A percentile compares a stretch with the other conserved stretches of the same genome.
Evolutionary conservation across 2,888 invertebrate genomes (phyloP).

Genomic region (Hemaris fuciformis): DNA sequence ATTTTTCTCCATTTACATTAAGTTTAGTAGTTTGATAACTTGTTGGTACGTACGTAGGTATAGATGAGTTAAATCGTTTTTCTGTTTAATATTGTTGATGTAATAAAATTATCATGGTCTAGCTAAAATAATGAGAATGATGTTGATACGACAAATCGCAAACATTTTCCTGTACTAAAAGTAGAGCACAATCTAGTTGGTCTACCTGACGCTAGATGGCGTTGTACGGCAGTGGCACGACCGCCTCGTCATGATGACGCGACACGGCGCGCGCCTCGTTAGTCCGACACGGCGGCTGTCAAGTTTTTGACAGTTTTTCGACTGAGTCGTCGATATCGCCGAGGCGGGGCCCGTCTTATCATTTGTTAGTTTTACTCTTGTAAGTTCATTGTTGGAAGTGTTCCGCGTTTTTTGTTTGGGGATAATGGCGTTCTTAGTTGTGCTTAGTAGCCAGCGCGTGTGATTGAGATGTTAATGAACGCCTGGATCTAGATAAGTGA

Average conservation of each 20-base stretch:
- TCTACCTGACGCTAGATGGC: slow-evolving; percentile 68
- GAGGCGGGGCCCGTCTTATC: slow-evolving; percentile 72
- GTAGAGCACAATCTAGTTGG: slow-evolving; percentile 29
- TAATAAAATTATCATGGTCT: too few relatives aligned
- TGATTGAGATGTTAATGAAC: slow-evolving; percentile 4
- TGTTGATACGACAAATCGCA: too few relatives aligned
- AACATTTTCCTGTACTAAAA: background rate
- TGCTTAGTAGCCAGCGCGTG: background rate
- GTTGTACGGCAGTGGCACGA: slow-evolving; percentile 36
- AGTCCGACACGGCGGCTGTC: slow-evolving; percentile 77
- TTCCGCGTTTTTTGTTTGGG: slow-evolving; percentile 51
- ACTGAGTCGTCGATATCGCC: slow-evolving; percentile 80
- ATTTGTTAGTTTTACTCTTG: slow-evolving; percentile 72
- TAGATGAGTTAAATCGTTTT: too few relatives aligned
- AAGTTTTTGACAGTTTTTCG: slow-evolving; percentile 78
- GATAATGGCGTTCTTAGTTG: slow-evolving; percentile 36
- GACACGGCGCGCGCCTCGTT: slow-evolving; percentile 67
- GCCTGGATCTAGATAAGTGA: slow-evolving; percentile 15
- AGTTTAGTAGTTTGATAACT: too few relatives aligned
- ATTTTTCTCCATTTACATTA: too few relatives aligned
- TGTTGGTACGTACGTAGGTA: too few relatives aligned
- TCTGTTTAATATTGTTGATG: too few relatives aligned
- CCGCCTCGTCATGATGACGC: slow-evolving; percentile 62
- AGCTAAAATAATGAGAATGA: too few relatives aligned
- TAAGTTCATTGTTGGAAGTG: slow-evolving; percentile 66